phyloP scores from a whole-genome alignment of 2,113 vertebrate genomes.

The Bubo scandiacus region DNA sequence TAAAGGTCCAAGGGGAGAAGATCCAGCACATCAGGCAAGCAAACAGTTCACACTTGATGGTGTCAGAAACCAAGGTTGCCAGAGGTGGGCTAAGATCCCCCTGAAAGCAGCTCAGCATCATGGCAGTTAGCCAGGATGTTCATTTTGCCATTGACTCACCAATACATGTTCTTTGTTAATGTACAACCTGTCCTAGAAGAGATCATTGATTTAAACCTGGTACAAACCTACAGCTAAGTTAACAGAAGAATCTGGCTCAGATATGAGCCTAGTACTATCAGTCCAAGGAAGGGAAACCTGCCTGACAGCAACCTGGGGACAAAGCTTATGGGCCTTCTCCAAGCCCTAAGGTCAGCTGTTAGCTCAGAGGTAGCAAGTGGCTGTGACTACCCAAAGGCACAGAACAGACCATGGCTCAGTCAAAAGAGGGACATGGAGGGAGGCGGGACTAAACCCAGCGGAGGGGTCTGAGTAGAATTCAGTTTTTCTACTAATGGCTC shows the following conservation, averaged over 20 bases:
- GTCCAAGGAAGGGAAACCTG: background rate
- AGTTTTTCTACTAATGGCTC: background rate
- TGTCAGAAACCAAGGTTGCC: background rate
- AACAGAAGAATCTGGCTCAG: background rate
- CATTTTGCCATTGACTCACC: background rate
- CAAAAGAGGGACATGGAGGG: background rate
- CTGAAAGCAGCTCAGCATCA: background rate
- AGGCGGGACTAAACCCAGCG: background rate
- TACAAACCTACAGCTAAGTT: background rate
- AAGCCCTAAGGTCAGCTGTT: background rate
- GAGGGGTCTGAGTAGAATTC: background rate
- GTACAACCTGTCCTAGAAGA: too few species aligned
- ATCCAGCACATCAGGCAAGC: background rate
- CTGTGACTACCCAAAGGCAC: background rate
- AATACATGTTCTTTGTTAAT: background rate
- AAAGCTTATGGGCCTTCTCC: background rate
- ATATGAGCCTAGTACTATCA: background rate
- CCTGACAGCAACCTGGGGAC: background rate
- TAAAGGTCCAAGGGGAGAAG: background rate
- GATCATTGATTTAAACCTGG: background rate
- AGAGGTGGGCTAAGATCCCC: background rate
- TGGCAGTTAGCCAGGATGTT: background rate
- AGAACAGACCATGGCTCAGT: background rate
- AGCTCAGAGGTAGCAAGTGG: rapidly evolving
- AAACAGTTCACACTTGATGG: background rate